Percentiles rank a stretch among this genome's conserved stretches.
Evolutionary conservation across 2,113 vertebrate genomes (phyloP).

Genomic region (Serilophus lunatus): DNA sequence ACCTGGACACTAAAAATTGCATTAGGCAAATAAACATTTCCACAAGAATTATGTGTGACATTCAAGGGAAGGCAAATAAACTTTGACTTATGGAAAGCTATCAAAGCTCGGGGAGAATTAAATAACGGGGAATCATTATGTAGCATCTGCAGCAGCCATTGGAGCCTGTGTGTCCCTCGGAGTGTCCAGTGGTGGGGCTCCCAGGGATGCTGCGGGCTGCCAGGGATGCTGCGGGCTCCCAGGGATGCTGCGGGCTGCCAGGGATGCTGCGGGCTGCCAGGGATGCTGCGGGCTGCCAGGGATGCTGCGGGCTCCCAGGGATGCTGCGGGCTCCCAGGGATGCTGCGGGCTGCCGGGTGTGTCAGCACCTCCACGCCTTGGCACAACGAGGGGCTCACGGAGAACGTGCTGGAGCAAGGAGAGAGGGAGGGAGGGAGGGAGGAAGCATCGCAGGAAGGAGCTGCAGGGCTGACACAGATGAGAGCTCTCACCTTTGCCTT

Average conservation of each 20-base stretch:
- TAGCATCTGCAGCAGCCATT: constrained; percentile 44
- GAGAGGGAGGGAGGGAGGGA: background rate
- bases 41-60: constrained; percentile 76
- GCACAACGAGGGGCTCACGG: background rate
- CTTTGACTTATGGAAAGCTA: constrained; percentile 73
- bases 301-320: too few species aligned
- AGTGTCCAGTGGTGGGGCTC: too few species aligned
- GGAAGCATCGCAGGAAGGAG: background rate
- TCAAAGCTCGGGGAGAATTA: constrained; percentile 70
- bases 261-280: too few species aligned
- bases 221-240: too few species aligned
- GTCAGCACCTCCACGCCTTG: background rate
- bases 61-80: constrained; percentile 77
- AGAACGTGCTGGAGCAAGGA: fast-evolving
- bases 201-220: too few species aligned
- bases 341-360: background rate
- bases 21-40: constrained; percentile 84
- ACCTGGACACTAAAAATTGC: constrained; percentile 76
- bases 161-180: background rate
- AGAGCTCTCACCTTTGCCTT: background rate
- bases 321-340: too few species aligned
- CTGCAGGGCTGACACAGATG: fast-evolving
- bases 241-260: too few species aligned
- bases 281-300: too few species aligned
- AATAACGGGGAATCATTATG: constrained; percentile 70